A percentile compares a stretch with the other conserved stretches of the same genome.
These are phyloP conservation scores for Ormyrus rosae DNA, from an alignment of 2,888 invertebrate species.

Conservation along the genomic window DNA sequence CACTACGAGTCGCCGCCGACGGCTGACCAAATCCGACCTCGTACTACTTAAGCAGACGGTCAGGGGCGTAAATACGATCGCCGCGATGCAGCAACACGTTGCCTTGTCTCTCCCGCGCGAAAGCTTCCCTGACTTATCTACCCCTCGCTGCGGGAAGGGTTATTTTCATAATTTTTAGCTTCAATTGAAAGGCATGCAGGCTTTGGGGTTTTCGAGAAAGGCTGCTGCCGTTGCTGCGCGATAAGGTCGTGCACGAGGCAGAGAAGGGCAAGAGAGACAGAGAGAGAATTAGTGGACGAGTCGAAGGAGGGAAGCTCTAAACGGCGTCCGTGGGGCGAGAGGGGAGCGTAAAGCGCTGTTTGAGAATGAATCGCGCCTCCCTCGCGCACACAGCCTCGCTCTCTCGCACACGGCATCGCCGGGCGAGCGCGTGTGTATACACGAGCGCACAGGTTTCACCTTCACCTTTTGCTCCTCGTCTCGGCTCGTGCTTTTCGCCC, in stretches of 20 bases:
- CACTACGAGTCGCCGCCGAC: too few relatives aligned
- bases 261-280: constrained; percentile 8
- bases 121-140: too few relatives aligned
- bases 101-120: too few relatives aligned
- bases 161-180: too few relatives aligned
- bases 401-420: not conserved
- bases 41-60: not conserved
- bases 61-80: not conserved
- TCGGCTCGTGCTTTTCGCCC: not conserved
- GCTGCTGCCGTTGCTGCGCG: too few relatives aligned
- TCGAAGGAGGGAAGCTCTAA: not conserved
- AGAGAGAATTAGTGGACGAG: not conserved
- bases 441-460: constrained; percentile 43
- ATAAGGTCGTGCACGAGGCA: not conserved
- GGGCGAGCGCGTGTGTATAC: not conserved
- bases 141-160: too few relatives aligned
- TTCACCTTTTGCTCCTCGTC: constrained; percentile 54
- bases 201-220: too few relatives aligned
- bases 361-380: constrained; percentile 25
- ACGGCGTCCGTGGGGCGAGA: not conserved
- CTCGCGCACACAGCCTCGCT: too few relatives aligned
- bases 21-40: constrained; percentile 16
- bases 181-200: too few relatives aligned
- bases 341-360: not conserved
- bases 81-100: too few relatives aligned